Conservation (phyloP, 1,140 invertebrate genomes). For the Plectrocnemia conspersa region DNA sequence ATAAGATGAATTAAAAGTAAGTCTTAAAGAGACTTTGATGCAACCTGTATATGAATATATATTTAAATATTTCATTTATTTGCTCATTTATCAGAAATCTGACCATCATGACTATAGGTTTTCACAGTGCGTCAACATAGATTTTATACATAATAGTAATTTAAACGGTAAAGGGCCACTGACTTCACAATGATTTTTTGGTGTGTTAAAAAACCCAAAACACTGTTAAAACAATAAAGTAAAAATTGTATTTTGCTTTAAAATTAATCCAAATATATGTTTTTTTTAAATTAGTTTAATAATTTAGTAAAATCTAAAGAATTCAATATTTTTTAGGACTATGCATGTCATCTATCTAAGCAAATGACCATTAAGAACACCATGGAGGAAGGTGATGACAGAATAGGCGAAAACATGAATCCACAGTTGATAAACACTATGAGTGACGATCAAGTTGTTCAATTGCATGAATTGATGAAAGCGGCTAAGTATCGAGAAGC, state of each 20-base stretch:
- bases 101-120: too few species aligned
- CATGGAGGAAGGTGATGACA: conserved; percentile 47
- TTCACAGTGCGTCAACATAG: too few species aligned
- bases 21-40: too few species aligned
- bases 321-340: conserved; percentile 55
- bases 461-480: conserved; percentile 78
- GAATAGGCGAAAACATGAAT: conserved; percentile 59
- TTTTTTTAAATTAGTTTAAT: background rate
- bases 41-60: too few species aligned
- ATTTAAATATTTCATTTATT: too few species aligned
- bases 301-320: conserved; percentile 1
- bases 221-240: background rate
- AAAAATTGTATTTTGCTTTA: background rate
- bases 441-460: conserved; percentile 73
- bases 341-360: conserved; percentile 66
- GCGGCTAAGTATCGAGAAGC: too few species aligned
- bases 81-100: too few species aligned
- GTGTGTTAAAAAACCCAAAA: background rate
- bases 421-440: conserved; percentile 63
- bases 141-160: too few species aligned
- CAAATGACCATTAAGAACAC: conserved; percentile 63
- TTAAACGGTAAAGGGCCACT: too few species aligned
- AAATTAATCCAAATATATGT: background rate
- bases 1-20: too few species aligned
- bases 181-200: too few species aligned